A percentile compares a stretch with the other conserved stretches of the same genome.
phyloP scores from a whole-genome alignment of 2,797 vertebrate genomes.

The Syncerus caffer region DNA sequence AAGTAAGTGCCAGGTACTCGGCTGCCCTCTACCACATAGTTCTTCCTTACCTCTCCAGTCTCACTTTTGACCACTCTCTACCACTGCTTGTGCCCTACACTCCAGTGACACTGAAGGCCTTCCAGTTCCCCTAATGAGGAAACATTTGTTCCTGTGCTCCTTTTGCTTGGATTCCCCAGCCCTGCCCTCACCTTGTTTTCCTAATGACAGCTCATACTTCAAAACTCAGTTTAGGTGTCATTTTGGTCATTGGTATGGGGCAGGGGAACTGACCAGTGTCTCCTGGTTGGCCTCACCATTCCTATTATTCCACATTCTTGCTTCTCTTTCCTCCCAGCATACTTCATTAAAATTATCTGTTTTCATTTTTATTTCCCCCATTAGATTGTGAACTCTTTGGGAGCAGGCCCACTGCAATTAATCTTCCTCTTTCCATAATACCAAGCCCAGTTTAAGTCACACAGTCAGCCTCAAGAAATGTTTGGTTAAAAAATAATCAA shows the following conservation, averaged over 20 bases:
- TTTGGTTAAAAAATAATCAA: neutral
- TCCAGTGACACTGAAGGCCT: neutral
- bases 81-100: neutral
- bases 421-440: neutral
- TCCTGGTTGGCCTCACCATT: neutral
- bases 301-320: neutral
- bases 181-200: neutral
- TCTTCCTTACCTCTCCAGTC: neutral
- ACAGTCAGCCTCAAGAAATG: neutral
- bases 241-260: neutral
- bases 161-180: neutral
- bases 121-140: neutral
- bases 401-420: neutral
- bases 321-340: neutral
- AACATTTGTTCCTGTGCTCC: neutral
- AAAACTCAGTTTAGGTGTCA: neutral
- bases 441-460: neutral
- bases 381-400: neutral
- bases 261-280: neutral
- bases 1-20: neutral
- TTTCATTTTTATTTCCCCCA: neutral
- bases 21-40: neutral
- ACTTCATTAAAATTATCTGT: constrained; percentile 30
- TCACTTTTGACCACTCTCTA: neutral
- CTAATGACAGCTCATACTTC: neutral